Conservation (phyloP, 2,797 vertebrate genomes). For the Bovichtus variegatus region DNA sequence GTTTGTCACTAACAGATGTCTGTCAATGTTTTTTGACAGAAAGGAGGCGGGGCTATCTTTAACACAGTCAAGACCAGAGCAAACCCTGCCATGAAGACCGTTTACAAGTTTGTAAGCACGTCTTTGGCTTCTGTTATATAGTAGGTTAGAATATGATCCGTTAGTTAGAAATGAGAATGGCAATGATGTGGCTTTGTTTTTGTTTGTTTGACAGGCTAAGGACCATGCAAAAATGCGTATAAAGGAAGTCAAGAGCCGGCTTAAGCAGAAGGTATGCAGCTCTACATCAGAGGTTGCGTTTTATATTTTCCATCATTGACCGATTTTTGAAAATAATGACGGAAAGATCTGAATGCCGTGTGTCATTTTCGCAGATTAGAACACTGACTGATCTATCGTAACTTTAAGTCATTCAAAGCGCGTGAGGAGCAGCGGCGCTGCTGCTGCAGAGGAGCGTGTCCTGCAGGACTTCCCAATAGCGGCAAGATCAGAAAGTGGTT, state of each 20-base stretch:
- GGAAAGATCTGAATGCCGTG: too few relatives aligned
- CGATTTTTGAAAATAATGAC: too few relatives aligned
- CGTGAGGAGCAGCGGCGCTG: too few relatives aligned
- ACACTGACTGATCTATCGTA: too few relatives aligned
- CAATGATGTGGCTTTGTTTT: background rate
- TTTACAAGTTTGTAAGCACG: constrained; percentile 97
- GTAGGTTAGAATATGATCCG: fast-evolving
- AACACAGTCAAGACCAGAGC: constrained; percentile 98
- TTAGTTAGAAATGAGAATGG: background rate
- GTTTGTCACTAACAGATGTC: background rate
- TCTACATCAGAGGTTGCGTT: too few relatives aligned
- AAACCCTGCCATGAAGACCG: constrained; percentile 98
- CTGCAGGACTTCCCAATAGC: too few relatives aligned
- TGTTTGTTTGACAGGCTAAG: constrained; percentile 90
- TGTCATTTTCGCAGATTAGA: too few relatives aligned
- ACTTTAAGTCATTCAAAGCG: too few relatives aligned
- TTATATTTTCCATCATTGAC: too few relatives aligned
- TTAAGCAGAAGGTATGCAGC: constrained; percentile 94
- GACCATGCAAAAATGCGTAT: constrained; percentile 99
- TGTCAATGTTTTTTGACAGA: constrained; percentile 83
- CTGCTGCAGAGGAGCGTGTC: too few relatives aligned
- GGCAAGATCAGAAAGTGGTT: too few relatives aligned
- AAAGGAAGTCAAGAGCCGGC: constrained; percentile 97
- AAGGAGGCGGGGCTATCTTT: constrained; percentile 96
- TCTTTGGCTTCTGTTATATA: background rate